Base-by-base conservation (phyloP, 2,888 invertebrate species). In the Polylopha cassiicola region DNA sequence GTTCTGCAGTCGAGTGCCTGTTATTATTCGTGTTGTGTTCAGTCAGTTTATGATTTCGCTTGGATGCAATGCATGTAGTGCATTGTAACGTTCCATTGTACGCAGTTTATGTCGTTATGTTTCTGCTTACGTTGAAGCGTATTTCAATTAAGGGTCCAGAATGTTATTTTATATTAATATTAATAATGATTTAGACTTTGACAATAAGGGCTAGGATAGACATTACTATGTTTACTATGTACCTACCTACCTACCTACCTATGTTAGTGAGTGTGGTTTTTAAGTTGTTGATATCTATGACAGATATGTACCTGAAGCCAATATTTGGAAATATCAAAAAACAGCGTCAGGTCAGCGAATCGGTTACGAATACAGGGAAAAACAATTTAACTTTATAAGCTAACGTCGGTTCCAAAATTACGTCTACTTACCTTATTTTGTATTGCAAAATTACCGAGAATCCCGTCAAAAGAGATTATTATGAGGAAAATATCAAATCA, bases 31-130 rank as follows among this genome's bases (percentile, higher is more conserved):
- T 39, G 33, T 41, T 37, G 39, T 43, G 37, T 39, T 36, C 29
- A 38, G 44, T 21, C 36, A 38, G 42, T 41, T 44, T 37, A 39
- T 43, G 47, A 47, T 51, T 51, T 39, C 48, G 44, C 46, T 39
- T 27, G 37, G 46, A 39, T 44, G 32, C 45, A 33, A 29, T 41
- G 43, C 44, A 42, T 50, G 42, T 48, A 44, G 46, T 41, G 43
- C 41, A 43, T 46, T 48, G 32, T 39, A 38, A 21, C 44, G 44
- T 47, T 42, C 24, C 44, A 44, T 41, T 47, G 34, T 47, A 32
- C 34, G 46, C 29, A 29, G 28, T 37, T 37, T 24, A 20, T 30
- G 30, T 20, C 30, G 31, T 32, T 41, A 24, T 39, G 32, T 24
- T 44, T 34, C 34, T 39, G 23, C 41, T 44, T 36, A 41, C 30